Evolutionary conservation across 1,140 invertebrate species (phyloP).

Genomic region (Heliconius congener): DNA sequence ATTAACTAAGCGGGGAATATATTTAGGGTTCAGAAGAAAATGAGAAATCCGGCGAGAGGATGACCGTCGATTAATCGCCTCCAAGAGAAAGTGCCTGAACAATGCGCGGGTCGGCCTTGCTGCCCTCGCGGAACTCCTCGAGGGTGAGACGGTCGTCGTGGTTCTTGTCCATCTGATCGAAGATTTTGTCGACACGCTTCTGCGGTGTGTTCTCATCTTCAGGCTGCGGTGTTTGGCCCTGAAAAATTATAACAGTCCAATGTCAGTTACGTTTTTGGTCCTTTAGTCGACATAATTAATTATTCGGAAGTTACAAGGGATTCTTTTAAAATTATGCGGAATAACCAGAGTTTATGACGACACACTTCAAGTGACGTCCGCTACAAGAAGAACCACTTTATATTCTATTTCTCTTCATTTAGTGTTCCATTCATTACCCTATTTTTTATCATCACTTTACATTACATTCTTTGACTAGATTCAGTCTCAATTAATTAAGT

Average conservation of each 20-base stretch:
- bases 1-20: background rate
- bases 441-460: too few relatives aligned
- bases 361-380: too few relatives aligned
- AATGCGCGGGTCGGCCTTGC: slow-evolving; percentile 98
- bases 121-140: slow-evolving; percentile 99
- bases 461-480: too few relatives aligned
- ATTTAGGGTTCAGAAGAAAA: slow-evolving; percentile 52
- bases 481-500: too few relatives aligned
- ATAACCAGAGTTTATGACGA: too few relatives aligned
- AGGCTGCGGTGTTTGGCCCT: slow-evolving; percentile 94
- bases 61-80: slow-evolving; percentile 84
- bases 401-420: too few relatives aligned
- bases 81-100: slow-evolving; percentile 95
- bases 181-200: slow-evolving; percentile 98
- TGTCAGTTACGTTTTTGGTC: too few relatives aligned
- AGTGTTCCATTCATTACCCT: too few relatives aligned
- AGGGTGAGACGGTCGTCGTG: slow-evolving; percentile 98
- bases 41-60: slow-evolving; percentile 78
- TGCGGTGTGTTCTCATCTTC: slow-evolving; percentile 98
- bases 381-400: too few relatives aligned
- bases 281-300: too few relatives aligned
- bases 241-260: slow-evolving; percentile 34
- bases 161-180: slow-evolving; percentile 99
- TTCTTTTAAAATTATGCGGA: too few relatives aligned
- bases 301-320: too few relatives aligned